Evolutionary conservation across 2,113 vertebrate genomes (phyloP), one percentile per base, ranked within the genome.

Genomic region (Nettapus auritus): DNA sequence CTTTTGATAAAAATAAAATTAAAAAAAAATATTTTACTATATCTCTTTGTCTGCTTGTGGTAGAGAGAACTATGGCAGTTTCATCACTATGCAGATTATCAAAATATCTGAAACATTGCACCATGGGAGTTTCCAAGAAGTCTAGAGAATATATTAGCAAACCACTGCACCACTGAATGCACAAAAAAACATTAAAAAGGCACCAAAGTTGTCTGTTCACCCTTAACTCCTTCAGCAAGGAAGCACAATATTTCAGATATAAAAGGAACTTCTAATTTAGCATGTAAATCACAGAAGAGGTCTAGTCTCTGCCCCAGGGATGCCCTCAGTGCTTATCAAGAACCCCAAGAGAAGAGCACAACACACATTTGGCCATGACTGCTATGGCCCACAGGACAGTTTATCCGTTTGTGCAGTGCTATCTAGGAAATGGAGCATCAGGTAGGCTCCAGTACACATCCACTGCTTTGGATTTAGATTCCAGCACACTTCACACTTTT

Each of bases 1-100:
- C 77, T 88, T 95, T 91, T 92, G 81, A 92, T 93, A 38, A 87
- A 92, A 70, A 40, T n/a, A 81, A 89, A 26, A 40, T 10, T 48
- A 8, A 91, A 70, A 74, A 89, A 78, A n/a, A 52, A 42, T 18
- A 20, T 36, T 46, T 74, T 89, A 76, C 66, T 66, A 2, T 17
- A 40, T 50, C 55, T 64, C 50, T 74, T 74, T 67, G 69, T 82
- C 87, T 85, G 36, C 48, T 48, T 67, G 75, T 69, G 59, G 28
- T 40, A 26, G 69, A 63, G 69, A 69, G 57, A 62, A 31, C 60
- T 28, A 46, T 11, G 59, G 70, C 40, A 34, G 62, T 23, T 74
- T 21, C 70, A 33, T 38, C 62, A 52, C 68, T 73, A 21, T 53
- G 76, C 20, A 71, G 67, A 75, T 75, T 69, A 67, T 46, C 86